These are phyloP conservation scores for Pogonophryne albipinna DNA, from an alignment of 2,797 vertebrate genomes.

Conservation along the genomic window DNA sequence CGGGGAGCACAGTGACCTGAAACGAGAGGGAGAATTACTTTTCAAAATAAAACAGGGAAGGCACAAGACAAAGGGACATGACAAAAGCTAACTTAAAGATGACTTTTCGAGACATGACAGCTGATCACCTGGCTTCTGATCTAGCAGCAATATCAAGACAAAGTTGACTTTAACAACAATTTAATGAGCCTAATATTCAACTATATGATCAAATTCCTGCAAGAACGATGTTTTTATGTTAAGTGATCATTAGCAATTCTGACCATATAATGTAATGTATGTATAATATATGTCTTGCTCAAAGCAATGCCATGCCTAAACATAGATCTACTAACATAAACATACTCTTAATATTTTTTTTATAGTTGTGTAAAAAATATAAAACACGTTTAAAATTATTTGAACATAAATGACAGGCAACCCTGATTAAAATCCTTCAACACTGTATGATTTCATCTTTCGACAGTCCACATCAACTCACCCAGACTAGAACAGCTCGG, in stretches of 20 bases:
- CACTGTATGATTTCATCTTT: not conserved
- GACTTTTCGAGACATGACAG: too few species aligned
- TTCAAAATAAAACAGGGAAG: too few species aligned
- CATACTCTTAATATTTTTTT: not conserved
- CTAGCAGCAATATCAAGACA: not conserved
- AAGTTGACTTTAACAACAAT: not conserved
- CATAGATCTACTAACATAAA: not conserved
- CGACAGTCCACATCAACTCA: not conserved
- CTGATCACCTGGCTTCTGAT: too few species aligned
- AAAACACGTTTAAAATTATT: not conserved
- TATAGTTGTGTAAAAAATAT: not conserved
- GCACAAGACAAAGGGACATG: too few species aligned
- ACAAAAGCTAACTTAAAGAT: too few species aligned
- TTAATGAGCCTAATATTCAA: not conserved
- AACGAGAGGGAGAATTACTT: too few species aligned
- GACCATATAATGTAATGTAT: not conserved
- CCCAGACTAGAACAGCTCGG: not conserved
- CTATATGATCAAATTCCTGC: not conserved
- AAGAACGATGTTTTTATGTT: not conserved
- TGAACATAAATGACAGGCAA: not conserved
- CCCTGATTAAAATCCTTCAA: not conserved
- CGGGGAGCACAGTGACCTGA: too few species aligned
- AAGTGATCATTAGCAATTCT: too few species aligned
- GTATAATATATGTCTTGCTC: not conserved
- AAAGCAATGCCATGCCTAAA: not conserved